Conservation (phyloP, 2,797 vertebrate genomes). For the Trachurus trachurus region DNA sequence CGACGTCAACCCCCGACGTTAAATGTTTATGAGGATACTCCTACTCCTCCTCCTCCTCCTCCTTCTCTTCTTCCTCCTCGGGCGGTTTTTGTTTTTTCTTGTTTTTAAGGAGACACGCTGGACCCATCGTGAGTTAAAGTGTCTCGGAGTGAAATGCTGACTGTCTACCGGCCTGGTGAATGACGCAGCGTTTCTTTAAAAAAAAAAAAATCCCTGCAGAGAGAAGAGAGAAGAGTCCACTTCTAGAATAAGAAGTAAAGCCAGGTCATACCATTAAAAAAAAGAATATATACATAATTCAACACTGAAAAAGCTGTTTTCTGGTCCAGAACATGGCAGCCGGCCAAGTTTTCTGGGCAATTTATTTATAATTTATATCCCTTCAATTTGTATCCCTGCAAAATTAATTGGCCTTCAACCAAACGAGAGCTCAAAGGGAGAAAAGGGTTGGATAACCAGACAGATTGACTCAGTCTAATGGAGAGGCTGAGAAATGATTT, state of each 20-base stretch:
- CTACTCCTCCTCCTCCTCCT: too few relatives aligned
- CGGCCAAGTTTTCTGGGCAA: constrained; percentile 42
- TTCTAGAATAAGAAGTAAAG: constrained; percentile 20
- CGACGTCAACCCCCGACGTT: not conserved
- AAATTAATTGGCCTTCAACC: constrained; percentile 54
- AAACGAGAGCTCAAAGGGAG: constrained; percentile 15
- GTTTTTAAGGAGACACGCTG: not conserved
- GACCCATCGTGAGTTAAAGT: not conserved
- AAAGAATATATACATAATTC: constrained; percentile 47
- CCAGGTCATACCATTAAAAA: constrained; percentile 18
- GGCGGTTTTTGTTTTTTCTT: constrained; percentile 13
- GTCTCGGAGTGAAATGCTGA: constrained; percentile 28
- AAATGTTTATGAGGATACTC: constrained; percentile 31
- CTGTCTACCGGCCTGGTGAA: not conserved
- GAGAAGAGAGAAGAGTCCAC: not conserved
- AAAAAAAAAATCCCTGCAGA: constrained; percentile 18
- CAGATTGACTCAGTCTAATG: constrained; percentile 37
- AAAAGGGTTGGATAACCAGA: not conserved
- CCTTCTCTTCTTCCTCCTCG: not conserved
- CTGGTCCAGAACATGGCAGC: not conserved
- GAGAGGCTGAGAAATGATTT: constrained; percentile 15
- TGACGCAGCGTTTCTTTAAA: constrained; percentile 57
- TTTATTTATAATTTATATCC: constrained; percentile 45
- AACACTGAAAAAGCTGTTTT: constrained; percentile 39
- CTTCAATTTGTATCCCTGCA: constrained; percentile 53